Conservation (phyloP, 37 sponge, comb jelly and placozoan genomes). For the Trichoplax adhaerens region DNA sequence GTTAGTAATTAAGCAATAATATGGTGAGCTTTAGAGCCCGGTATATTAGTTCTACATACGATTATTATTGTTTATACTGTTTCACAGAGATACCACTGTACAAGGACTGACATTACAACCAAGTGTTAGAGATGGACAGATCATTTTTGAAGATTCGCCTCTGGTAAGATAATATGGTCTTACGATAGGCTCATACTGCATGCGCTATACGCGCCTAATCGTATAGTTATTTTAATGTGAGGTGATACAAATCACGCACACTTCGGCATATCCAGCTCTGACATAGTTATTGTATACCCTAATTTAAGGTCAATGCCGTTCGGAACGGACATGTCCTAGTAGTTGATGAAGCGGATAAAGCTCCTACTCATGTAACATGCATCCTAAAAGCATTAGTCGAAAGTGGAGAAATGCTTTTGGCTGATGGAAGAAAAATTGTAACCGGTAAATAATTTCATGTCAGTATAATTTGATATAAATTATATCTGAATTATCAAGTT, state of each 20-base stretch:
- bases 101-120: conserved; percentile 75
- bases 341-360: conserved; percentile 90
- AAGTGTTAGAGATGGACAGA: conserved; percentile 43
- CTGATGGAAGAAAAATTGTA: conserved; percentile 73
- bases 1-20: conserved; percentile 12
- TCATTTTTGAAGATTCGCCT: conserved; percentile 68
- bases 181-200: not conserved
- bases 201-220: no score
- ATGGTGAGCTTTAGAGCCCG: not conserved
- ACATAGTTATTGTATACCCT: not conserved
- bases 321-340: conserved; percentile 56
- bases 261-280: no score
- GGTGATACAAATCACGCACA: no score
- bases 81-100: conserved; percentile 60
- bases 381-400: conserved; percentile 66
- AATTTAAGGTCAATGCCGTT: conserved; percentile 48
- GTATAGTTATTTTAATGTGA: no score
- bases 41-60: not conserved
- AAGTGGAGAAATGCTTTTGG: conserved; percentile 52
- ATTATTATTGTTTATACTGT: not conserved
- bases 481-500: not conserved
- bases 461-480: not conserved
- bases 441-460: conserved; percentile 9
- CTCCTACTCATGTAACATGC: conserved; percentile 78
- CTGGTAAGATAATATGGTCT: conserved; percentile 23